Evolutionary conservation across 2,113 vertebrate species (phyloP).

Genomic region (Aphelocoma coerulescens): DNA sequence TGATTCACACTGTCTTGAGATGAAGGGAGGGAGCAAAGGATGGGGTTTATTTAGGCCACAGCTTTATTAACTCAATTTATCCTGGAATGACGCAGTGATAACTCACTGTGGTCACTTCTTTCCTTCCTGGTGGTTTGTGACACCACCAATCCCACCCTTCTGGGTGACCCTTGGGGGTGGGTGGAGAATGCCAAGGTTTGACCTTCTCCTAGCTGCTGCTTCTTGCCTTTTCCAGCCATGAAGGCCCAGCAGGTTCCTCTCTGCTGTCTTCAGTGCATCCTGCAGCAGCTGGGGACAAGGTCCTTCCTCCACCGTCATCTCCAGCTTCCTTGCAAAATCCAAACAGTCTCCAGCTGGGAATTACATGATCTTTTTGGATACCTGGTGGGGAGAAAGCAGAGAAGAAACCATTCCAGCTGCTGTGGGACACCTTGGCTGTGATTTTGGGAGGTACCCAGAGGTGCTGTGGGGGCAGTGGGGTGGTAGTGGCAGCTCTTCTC

Average conservation of each 20-base stretch:
- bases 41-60: neutral
- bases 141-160: neutral
- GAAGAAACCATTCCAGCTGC: fast-evolving
- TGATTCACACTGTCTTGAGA: neutral
- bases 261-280: neutral
- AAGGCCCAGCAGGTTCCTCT: neutral
- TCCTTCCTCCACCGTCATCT: neutral
- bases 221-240: neutral
- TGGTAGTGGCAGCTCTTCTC: neutral
- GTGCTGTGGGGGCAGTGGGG: fast-evolving
- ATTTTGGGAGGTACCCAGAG: neutral
- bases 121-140: neutral
- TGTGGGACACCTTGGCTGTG: neutral
- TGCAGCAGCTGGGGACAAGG: neutral
- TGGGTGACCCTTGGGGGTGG: neutral
- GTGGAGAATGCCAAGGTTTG: neutral
- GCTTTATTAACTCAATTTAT: neutral
- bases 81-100: neutral
- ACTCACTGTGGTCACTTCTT: fast-evolving
- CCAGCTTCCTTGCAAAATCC: neutral
- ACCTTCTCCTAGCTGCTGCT: neutral
- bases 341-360: neutral
- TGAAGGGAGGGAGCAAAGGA: neutral
- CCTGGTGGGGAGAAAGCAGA: neutral
- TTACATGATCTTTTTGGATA: neutral